Percentiles rank a stretch among this genome's conserved stretches.
phyloP scores from a whole-genome alignment of 2,888 invertebrate species.

The Tetranychus truncatus region DNA sequence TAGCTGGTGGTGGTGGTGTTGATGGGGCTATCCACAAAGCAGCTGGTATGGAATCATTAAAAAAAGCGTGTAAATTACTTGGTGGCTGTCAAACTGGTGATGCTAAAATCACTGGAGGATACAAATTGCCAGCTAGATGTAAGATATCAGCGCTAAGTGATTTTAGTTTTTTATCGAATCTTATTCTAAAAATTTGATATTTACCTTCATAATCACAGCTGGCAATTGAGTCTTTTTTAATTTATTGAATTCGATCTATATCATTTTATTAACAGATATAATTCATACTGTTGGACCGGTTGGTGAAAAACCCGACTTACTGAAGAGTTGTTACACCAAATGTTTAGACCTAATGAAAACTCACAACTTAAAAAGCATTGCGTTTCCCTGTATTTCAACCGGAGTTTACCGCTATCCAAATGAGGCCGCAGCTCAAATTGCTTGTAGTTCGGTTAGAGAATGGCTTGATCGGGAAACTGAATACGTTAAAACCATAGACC shows the following conservation, averaged over 20 bases:
- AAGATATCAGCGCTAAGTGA: constrained; percentile 31
- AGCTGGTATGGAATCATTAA: constrained; percentile 47
- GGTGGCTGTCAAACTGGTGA: constrained; percentile 58
- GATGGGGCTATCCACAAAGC: constrained; percentile 73
- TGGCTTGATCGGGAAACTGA: constrained; percentile 40
- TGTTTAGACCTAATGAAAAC: constrained; percentile 42
- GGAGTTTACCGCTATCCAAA: constrained; percentile 49
- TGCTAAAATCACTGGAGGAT: constrained; percentile 55
- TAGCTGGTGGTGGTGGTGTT: constrained; percentile 41
- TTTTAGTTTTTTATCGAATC: background rate
- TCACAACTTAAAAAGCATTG: constrained; percentile 43
- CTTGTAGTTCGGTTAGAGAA: constrained; percentile 45
- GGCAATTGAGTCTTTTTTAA: constrained; percentile 18
- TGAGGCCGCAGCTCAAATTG: constrained; percentile 54
- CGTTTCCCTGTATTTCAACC: constrained; percentile 53
- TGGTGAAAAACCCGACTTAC: constrained; percentile 46
- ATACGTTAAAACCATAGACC: constrained; percentile 37
- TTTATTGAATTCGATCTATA: background rate
- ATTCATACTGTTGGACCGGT: constrained; percentile 76
- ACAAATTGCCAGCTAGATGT: constrained; percentile 65
- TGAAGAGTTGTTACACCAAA: constrained; percentile 51
- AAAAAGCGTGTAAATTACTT: constrained; percentile 51
- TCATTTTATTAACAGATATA: constrained; percentile 45
- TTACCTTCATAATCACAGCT: background rate
- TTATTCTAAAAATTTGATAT: background rate